A percentile compares a stretch with the other conserved stretches of the same genome.
These are phyloP conservation scores for Anabacerthia variegaticeps DNA, from an alignment of 2,797 vertebrate species.

Conservation along the genomic window DNA sequence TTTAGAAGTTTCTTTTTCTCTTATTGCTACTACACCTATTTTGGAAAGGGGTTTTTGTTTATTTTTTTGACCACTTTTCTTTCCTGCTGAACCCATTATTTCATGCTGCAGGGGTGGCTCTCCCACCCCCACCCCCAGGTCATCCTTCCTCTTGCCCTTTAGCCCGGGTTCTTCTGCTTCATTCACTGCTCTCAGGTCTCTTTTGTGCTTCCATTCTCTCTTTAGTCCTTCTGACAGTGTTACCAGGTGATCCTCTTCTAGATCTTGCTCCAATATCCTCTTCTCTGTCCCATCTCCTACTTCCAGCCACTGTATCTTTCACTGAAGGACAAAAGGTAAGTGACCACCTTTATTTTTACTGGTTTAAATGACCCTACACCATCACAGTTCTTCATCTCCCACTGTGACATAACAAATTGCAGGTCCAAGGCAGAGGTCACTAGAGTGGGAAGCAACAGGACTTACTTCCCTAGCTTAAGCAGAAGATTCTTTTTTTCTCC, in stretches of 20 bases:
- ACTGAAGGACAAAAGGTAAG: not conserved
- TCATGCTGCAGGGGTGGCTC: not conserved
- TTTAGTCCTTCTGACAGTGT: not conserved
- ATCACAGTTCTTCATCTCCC: not conserved
- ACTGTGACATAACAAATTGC: not conserved
- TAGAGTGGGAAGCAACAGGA: not conserved
- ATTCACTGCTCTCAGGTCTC: not conserved
- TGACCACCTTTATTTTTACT: not conserved
- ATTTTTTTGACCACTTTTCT: rapidly evolving
- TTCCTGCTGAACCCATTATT: not conserved
- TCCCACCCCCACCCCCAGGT: not conserved
- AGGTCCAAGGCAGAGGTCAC: not conserved
- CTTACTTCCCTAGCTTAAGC: not conserved
- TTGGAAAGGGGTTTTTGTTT: rapidly evolving
- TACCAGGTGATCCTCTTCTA: not conserved
- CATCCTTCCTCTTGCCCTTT: not conserved
- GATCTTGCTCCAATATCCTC: not conserved
- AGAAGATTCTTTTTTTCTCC: not conserved
- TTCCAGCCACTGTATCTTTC: not conserved
- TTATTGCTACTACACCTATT: not conserved
- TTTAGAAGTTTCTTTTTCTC: not conserved
- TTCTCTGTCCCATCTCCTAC: not conserved
- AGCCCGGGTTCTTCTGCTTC: not conserved
- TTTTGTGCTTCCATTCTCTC: not conserved
- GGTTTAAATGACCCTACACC: not conserved